Evolutionary conservation across 2,797 vertebrate genomes (phyloP).

Genomic region (Cichlasoma orientale): DNA sequence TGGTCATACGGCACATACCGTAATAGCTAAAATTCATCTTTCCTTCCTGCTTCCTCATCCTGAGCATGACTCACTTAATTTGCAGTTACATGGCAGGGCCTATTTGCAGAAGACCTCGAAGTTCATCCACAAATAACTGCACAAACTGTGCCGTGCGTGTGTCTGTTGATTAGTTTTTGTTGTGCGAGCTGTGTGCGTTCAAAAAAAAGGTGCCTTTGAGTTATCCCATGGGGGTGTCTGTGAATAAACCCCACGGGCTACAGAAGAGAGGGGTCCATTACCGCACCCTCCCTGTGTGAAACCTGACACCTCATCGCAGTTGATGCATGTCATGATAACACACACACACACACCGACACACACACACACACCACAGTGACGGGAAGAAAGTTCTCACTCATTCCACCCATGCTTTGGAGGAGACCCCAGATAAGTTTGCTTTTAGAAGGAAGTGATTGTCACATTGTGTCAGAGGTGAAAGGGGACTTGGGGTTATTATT

Average conservation of each 20-base stretch:
- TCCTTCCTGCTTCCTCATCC: not conserved
- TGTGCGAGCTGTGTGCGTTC: constrained; percentile 6
- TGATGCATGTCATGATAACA: constrained; percentile 61
- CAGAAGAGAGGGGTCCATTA: constrained; percentile 53
- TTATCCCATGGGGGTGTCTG: constrained; percentile 46
- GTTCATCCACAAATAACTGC: constrained; percentile 22
- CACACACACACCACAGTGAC: not conserved
- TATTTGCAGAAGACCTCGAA: constrained; percentile 4
- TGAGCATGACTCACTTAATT: not conserved
- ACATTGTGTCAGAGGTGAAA: constrained; percentile 68
- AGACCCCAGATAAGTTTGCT: constrained; percentile 51
- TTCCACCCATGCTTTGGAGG: constrained; percentile 17
- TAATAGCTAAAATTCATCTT: not conserved
- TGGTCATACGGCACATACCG: not conserved
- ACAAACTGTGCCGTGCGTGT: not conserved
- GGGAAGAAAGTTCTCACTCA: constrained; percentile 43
- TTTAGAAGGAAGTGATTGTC: constrained; percentile 64
- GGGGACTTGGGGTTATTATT: constrained; percentile 66
- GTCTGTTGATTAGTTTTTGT: constrained; percentile 7
- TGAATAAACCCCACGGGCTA: constrained; percentile 45
- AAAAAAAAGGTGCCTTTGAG: constrained; percentile 57
- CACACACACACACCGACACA: constrained; percentile 18
- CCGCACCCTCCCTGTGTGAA: constrained; percentile 44
- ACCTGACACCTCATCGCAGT: constrained; percentile 46
- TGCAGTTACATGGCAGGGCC: not conserved